phyloP scores from a whole-genome alignment of 2,797 vertebrate genomes.

The Capromys pilorides region DNA sequence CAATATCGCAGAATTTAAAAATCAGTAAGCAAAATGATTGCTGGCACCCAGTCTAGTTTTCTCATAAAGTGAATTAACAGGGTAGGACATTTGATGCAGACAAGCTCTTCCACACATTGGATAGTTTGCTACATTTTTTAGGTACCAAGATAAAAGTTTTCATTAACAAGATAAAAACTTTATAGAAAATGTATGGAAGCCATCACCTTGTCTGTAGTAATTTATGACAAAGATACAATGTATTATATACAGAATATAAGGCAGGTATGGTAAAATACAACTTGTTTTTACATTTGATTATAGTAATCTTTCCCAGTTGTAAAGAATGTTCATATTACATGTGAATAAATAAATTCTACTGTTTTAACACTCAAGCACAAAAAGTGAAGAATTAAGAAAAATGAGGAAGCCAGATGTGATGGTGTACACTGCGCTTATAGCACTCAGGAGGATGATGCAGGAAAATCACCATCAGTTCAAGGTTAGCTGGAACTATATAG shows the following conservation, averaged over 20 bases:
- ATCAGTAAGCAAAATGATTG: background rate
- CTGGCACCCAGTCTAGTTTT: background rate
- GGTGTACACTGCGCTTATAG: background rate
- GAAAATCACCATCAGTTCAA: background rate
- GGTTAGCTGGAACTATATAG: no score
- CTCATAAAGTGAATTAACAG: background rate
- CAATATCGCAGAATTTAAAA: background rate
- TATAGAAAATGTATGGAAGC: background rate
- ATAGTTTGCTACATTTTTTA: background rate
- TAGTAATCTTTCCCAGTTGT: background rate
- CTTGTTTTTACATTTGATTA: background rate
- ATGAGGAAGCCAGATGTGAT: background rate
- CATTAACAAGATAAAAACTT: background rate
- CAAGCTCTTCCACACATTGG: background rate
- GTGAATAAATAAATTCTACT: constrained; percentile 2
- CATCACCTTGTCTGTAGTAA: background rate
- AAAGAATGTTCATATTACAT: background rate
- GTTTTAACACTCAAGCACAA: background rate
- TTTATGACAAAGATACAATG: background rate
- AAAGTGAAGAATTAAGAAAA: constrained; percentile 35
- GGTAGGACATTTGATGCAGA: background rate
- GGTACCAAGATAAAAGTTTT: background rate
- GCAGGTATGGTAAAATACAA: background rate
- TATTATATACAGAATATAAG: background rate
- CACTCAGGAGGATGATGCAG: background rate